Conservation (phyloP, 2,888 invertebrate species). For the Agrochola circellaris region DNA sequence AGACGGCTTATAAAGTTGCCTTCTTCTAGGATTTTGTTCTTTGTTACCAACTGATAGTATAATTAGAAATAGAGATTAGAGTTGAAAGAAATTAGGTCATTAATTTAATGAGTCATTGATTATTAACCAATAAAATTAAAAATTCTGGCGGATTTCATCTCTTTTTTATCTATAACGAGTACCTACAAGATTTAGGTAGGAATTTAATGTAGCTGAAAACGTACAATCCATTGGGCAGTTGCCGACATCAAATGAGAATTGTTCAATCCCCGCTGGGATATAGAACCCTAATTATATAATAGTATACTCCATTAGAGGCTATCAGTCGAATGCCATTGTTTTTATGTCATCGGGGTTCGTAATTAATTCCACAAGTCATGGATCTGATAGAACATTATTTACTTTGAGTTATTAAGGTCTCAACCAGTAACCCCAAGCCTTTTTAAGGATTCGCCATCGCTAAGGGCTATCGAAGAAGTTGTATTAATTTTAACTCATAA, state of each 20-base stretch:
- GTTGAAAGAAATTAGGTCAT: background rate
- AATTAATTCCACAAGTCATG: conserved; percentile 68
- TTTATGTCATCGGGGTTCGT: conserved; percentile 61
- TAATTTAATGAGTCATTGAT: background rate
- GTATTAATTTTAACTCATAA: conserved; percentile 78
- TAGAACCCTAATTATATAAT: conserved; percentile 56
- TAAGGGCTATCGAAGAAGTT: conserved; percentile 74
- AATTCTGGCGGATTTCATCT: background rate
- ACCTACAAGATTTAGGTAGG: conserved; percentile 4
- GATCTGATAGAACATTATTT: conserved; percentile 66
- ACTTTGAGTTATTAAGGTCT: conserved; percentile 69
- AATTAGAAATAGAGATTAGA: too few relatives aligned
- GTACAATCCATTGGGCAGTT: conserved; percentile 35
- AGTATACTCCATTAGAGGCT: conserved; percentile 50
- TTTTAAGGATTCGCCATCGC: conserved; percentile 52
- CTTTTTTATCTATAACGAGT: background rate
- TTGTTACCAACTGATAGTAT: background rate
- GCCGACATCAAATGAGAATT: conserved; percentile 55
- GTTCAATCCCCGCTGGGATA: conserved; percentile 42
- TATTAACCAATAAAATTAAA: background rate
- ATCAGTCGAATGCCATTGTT: conserved; percentile 53
- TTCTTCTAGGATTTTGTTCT: background rate
- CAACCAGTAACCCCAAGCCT: conserved; percentile 56
- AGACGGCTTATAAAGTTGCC: too few relatives aligned
- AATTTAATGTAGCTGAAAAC: conserved; percentile 49